Percentiles rank a stretch among this genome's conserved stretches.
Conservation (phyloP, 2,888 invertebrate species). For the Oscheius sp. region DNA sequence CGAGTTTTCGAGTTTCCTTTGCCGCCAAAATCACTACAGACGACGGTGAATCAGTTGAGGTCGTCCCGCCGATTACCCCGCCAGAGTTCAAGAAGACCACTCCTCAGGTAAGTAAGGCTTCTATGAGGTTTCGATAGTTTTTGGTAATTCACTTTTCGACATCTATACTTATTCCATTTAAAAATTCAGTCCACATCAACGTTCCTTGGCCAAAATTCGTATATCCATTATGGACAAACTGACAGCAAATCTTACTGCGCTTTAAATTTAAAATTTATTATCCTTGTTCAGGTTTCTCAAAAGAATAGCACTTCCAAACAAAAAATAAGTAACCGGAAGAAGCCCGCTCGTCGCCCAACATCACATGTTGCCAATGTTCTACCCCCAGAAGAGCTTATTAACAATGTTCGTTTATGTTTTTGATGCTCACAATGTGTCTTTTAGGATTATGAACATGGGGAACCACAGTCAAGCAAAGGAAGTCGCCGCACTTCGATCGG, state of each 20-base stretch:
- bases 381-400: background rate
- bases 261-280: background rate
- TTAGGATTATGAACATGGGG: background rate
- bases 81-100: too few species aligned
- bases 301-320: slow-evolving; percentile 4
- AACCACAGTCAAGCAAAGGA: background rate
- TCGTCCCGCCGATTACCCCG: background rate
- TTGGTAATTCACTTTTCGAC: too few species aligned
- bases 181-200: too few species aligned
- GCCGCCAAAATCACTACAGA: background rate
- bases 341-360: slow-evolving; percentile 28
- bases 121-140: too few species aligned
- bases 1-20: slow-evolving; percentile 23
- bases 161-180: too few species aligned
- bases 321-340: slow-evolving; percentile 20
- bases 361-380: slow-evolving; percentile 28
- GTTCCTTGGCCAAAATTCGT: too few species aligned
- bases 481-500: background rate
- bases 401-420: too few species aligned
- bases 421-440: too few species aligned
- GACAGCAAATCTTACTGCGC: too few species aligned
- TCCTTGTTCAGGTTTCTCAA: background rate
- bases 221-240: too few species aligned
- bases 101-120: background rate
- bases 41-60: slow-evolving; percentile 1